phyloP scores from a whole-genome alignment of 2,888 invertebrate species.

The Agriotes lineatus region DNA sequence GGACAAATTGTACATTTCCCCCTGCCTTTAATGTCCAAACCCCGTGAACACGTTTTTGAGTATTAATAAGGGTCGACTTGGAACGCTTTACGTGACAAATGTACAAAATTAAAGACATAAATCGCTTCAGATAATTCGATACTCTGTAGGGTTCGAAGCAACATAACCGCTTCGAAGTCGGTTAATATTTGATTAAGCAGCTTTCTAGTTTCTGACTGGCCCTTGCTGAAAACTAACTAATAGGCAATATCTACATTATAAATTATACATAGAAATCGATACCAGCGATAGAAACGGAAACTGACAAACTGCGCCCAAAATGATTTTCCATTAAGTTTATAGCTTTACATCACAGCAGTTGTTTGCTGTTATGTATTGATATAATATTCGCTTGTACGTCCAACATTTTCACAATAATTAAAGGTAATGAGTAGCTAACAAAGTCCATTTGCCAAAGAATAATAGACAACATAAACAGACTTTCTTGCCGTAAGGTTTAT shows the following conservation, averaged over 20 bases:
- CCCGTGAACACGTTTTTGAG: not conserved
- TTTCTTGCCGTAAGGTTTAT: too few species aligned
- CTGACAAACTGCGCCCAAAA: too few species aligned
- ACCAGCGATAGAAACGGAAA: too few species aligned
- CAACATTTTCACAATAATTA: too few species aligned
- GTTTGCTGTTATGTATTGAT: too few species aligned
- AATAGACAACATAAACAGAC: too few species aligned
- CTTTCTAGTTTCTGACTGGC: not conserved
- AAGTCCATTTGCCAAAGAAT: too few species aligned
- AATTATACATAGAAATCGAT: not conserved
- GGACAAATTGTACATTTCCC: too few species aligned
- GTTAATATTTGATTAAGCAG: conserved; percentile 20
- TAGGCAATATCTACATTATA: not conserved
- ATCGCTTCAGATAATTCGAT: conserved; percentile 30
- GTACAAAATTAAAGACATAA: conserved; percentile 33
- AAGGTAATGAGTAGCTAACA: too few species aligned
- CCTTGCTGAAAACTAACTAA: conserved; percentile 3
- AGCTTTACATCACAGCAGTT: too few species aligned
- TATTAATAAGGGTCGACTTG: conserved; percentile 19
- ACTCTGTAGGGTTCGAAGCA: not conserved
- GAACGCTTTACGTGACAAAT: conserved; percentile 25
- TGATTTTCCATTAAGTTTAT: too few species aligned
- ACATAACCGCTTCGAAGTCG: not conserved
- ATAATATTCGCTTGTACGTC: too few species aligned
- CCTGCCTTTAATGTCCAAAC: not conserved